A percentile compares a stretch with the other conserved stretches of the same genome.
These are phyloP conservation scores for Caligus rogercresseyi DNA, from an alignment of 1,140 invertebrate genomes.

Conservation along the genomic window DNA sequence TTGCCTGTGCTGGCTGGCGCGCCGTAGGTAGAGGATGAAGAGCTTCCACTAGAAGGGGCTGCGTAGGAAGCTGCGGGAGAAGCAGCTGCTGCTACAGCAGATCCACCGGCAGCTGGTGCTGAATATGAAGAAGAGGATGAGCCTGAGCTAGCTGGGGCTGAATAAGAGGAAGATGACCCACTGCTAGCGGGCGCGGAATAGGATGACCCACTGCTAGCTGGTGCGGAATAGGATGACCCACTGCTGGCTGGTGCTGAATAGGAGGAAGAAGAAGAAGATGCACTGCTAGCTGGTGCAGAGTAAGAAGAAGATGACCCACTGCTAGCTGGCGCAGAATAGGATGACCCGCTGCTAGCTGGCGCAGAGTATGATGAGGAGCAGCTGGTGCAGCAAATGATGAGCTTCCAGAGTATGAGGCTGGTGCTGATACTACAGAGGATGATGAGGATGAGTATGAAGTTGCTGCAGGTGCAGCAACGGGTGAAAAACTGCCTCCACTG, in stretches of 20 bases:
- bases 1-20: conserved; percentile 1
- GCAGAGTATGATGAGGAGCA: neutral
- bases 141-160: neutral
- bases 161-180: neutral
- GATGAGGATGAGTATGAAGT: too few species aligned
- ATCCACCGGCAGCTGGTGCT: neutral
- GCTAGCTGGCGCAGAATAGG: neutral
- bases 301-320: neutral
- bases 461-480: too few species aligned
- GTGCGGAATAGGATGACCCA: neutral
- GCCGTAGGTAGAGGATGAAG: neutral
- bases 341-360: neutral
- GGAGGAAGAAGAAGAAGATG: neutral
- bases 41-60: neutral
- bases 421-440: too few species aligned
- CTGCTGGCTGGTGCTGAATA: neutral
- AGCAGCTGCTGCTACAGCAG: neutral
- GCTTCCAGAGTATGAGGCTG: too few species aligned
- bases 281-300: neutral
- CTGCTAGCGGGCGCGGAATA: neutral
- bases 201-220: neutral
- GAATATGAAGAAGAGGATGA: neutral
- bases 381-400: too few species aligned
- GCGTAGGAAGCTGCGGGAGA: neutral
- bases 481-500: too few species aligned